Evolutionary conservation across 2,113 vertebrate species (phyloP).

Genomic region (Phyllostomus discolor): DNA sequence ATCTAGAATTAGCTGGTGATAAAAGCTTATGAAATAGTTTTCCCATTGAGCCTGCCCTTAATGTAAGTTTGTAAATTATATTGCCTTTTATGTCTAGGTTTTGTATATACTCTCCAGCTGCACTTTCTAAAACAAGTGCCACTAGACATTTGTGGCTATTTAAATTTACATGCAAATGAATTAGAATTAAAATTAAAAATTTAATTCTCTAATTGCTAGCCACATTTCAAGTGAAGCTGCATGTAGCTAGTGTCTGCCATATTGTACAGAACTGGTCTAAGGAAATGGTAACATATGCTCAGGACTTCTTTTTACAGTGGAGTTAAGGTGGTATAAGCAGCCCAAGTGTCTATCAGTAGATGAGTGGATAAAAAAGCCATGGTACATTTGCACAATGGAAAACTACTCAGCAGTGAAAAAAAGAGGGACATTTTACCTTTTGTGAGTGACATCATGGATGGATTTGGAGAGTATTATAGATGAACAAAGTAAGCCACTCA

Average conservation of each 20-base stretch:
- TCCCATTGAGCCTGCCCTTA: conserved; percentile 21
- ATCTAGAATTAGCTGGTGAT: conserved; percentile 1
- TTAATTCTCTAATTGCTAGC: neutral
- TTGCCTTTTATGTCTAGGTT: neutral
- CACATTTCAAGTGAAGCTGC: neutral
- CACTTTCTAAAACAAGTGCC: neutral
- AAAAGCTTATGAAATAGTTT: conserved; percentile 33
- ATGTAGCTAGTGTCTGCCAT: neutral
- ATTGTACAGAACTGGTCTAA: neutral
- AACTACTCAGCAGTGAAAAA: neutral
- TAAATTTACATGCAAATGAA: conserved; percentile 15
- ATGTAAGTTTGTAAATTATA: conserved; percentile 28
- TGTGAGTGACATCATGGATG: neutral
- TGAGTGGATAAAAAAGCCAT: neutral
- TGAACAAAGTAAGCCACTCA: neutral
- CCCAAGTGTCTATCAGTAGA: neutral
- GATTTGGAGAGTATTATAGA: neutral
- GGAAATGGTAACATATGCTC: neutral
- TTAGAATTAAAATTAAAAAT: conserved; percentile 12
- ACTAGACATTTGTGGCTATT: neutral
- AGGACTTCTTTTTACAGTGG: neutral
- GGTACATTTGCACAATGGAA: neutral
- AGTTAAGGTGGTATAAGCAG: neutral
- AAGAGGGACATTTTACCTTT: neutral
- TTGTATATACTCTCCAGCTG: neutral